These are phyloP conservation scores for Scytalopus superciliaris DNA, from an alignment of 2,113 vertebrate genomes.

Conservation along the genomic window DNA sequence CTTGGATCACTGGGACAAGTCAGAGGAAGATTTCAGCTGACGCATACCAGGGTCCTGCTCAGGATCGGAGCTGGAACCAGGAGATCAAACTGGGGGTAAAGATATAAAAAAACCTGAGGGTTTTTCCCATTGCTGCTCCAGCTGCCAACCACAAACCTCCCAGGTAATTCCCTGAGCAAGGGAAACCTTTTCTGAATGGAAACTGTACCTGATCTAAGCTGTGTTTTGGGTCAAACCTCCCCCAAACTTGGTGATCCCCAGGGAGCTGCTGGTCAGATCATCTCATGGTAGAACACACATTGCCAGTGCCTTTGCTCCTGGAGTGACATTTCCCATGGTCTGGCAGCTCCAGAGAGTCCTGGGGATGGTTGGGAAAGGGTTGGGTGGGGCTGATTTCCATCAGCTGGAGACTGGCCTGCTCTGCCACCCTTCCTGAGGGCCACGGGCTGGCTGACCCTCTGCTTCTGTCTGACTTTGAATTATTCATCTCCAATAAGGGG, in stretches of 20 bases:
- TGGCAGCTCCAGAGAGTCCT: not conserved
- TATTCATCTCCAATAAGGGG: slow-evolving; percentile 28
- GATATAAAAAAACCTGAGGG: too few species aligned
- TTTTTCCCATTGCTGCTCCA: not conserved
- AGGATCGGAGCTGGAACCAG: not conserved
- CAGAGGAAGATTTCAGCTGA: not conserved
- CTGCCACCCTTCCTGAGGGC: not conserved
- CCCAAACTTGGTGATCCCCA: not conserved
- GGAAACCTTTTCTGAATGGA: not conserved
- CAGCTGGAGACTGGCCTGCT: not conserved
- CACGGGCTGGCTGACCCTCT: not conserved
- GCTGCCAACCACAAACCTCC: not conserved
- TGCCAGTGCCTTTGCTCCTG: too few species aligned
- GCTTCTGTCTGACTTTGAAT: not conserved
- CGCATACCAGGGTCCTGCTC: not conserved
- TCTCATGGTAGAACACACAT: rapidly evolving
- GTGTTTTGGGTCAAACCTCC: not conserved
- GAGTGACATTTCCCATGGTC: not conserved
- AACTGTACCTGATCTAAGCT: not conserved
- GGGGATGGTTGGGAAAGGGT: rapidly evolving
- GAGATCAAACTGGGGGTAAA: not conserved
- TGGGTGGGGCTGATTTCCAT: not conserved
- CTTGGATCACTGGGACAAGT: not conserved
- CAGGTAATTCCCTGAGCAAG: not conserved
- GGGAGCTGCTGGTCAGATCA: not conserved